Conservation (phyloP, 2,888 invertebrate genomes). For the Entomobrya proxima region DNA sequence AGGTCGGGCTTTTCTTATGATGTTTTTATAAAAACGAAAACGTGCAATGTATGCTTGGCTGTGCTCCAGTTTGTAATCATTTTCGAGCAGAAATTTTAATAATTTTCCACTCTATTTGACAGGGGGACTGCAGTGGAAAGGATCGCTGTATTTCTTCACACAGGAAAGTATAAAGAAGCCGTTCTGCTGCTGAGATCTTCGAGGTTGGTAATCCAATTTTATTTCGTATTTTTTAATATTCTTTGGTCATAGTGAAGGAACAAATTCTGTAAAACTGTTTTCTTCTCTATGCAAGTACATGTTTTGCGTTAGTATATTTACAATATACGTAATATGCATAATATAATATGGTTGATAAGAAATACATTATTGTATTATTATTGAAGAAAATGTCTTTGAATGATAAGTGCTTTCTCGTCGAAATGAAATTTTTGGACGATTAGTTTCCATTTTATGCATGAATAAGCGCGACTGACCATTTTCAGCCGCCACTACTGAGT, state of each 20-base stretch:
- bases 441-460: constrained; percentile 64
- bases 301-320: not conserved
- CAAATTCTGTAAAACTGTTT: not conserved
- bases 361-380: not conserved
- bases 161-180: constrained; percentile 85
- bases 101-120: constrained; percentile 78
- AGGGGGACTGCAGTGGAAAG: constrained; percentile 90
- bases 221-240: constrained; percentile 29
- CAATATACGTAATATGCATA: not conserved
- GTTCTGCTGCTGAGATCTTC: constrained; percentile 89
- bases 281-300: not conserved
- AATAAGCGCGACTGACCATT: constrained; percentile 47
- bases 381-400: constrained; percentile 9
- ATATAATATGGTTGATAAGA: not conserved
- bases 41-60: constrained; percentile 48
- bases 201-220: constrained; percentile 78
- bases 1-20: no score
- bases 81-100: constrained; percentile 68
- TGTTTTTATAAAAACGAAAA: no score
- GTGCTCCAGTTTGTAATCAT: constrained; percentile 55
- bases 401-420: constrained; percentile 34
- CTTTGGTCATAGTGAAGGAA: not conserved
- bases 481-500: not conserved
- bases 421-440: constrained; percentile 65
- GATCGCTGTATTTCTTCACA: constrained; percentile 87